A percentile compares a stretch with the other conserved stretches of the same genome.
phyloP scores from a whole-genome alignment of 2,797 vertebrate species.

The Ficedula albicollis region DNA sequence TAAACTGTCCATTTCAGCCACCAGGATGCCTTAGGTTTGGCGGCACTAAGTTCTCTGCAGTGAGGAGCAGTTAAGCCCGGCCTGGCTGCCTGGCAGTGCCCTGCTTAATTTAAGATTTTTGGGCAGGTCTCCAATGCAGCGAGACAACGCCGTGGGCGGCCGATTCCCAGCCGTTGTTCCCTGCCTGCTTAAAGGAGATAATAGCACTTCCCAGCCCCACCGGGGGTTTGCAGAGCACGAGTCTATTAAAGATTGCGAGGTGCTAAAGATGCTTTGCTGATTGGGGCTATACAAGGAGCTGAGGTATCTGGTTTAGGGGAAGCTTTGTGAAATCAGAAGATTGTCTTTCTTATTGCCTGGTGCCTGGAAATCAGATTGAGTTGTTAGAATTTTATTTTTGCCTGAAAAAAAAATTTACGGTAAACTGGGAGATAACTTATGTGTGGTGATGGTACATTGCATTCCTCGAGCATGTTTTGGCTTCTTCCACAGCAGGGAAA shows the following conservation, averaged over 20 bases:
- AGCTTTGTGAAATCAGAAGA: neutral
- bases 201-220: constrained; percentile 1
- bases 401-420: neutral
- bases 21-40: neutral
- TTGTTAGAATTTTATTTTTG: neutral
- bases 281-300: neutral
- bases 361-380: constrained; percentile 33
- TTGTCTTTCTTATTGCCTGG: neutral
- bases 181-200: constrained; percentile 44
- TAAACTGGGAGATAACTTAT: neutral
- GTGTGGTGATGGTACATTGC: neutral
- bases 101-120: neutral
- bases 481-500: neutral
- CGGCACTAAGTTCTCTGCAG: neutral
- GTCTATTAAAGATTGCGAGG: constrained; percentile 38
- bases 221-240: neutral
- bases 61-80: neutral
- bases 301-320: neutral
- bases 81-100: neutral
- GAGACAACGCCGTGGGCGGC: neutral
- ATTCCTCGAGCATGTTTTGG: neutral
- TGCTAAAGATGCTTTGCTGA: constrained; percentile 38
- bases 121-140: neutral
- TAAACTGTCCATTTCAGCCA: neutral
- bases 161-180: neutral